A percentile compares a stretch with the other conserved stretches of the same genome.
phyloP scores from a whole-genome alignment of 2,797 vertebrate genomes.

The Falco berigora region DNA sequence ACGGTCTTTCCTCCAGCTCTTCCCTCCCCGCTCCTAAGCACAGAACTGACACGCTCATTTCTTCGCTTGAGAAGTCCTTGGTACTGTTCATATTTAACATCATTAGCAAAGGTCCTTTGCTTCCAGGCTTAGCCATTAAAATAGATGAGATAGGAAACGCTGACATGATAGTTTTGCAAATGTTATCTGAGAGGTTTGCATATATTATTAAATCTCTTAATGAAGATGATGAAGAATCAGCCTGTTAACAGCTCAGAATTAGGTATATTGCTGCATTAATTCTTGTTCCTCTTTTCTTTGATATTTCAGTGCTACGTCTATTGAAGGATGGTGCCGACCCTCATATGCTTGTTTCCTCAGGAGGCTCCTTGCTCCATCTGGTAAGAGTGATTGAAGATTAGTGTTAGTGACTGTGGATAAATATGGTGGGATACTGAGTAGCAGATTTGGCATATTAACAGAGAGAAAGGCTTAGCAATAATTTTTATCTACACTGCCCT shows the following conservation, averaged over 20 bases:
- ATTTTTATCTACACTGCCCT: neutral
- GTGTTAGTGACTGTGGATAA: neutral
- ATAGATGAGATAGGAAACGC: neutral
- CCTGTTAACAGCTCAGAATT: neutral
- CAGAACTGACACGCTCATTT: neutral
- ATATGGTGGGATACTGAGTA: neutral
- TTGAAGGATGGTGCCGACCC: slow-evolving; percentile 87
- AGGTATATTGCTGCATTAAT: neutral
- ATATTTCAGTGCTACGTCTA: slow-evolving; percentile 83
- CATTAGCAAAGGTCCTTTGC: neutral
- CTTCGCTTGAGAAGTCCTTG: neutral
- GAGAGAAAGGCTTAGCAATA: neutral
- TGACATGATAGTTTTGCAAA: neutral
- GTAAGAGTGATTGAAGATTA: slow-evolving; percentile 75
- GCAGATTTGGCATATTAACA: neutral
- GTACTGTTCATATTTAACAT: neutral
- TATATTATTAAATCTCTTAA: neutral
- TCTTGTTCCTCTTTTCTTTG: neutral
- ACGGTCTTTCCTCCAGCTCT: neutral
- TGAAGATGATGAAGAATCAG: neutral
- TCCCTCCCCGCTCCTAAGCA: neutral
- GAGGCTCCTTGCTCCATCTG: slow-evolving; percentile 91
- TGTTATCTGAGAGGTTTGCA: neutral
- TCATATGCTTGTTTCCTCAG: slow-evolving; percentile 78
- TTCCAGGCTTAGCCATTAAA: neutral